Evolutionary conservation across 2,888 invertebrate genomes (phyloP).

Genomic region (Hemaris fuciformis): DNA sequence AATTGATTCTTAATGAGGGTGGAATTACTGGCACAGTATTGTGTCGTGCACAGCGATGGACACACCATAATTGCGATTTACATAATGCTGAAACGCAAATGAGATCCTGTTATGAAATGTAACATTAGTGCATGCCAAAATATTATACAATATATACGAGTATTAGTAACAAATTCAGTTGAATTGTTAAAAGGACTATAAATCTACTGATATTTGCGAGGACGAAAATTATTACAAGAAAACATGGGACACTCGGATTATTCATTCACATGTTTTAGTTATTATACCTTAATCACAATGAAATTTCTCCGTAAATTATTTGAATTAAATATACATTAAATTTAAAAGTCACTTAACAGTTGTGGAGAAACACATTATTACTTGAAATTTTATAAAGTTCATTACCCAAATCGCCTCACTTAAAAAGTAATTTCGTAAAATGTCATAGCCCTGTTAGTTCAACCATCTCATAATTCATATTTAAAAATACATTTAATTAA

Average conservation of each 20-base stretch:
- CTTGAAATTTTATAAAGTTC: not conserved
- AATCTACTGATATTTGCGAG: too few species aligned
- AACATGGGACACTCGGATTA: too few species aligned
- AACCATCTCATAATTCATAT: not conserved
- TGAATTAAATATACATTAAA: too few species aligned
- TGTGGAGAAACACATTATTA: not conserved
- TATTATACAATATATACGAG: too few species aligned
- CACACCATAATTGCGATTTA: not conserved
- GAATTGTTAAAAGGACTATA: too few species aligned
- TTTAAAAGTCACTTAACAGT: not conserved
- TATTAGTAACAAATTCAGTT: too few species aligned
- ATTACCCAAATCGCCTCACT: not conserved
- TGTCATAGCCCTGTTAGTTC: not conserved
- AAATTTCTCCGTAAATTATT: too few species aligned
- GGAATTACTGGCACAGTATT: not conserved
- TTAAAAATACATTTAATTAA: not conserved
- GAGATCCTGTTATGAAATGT: not conserved
- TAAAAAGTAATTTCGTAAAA: not conserved
- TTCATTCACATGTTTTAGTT: too few species aligned
- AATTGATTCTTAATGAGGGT: slow-evolving; percentile 7
- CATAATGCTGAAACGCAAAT: not conserved
- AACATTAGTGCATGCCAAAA: not conserved
- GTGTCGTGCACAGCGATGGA: not conserved
- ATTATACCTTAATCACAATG: too few species aligned
- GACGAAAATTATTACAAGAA: too few species aligned